Conservation (phyloP, 2,113 vertebrate genomes). For the Oxygymnocypris stewartii region DNA sequence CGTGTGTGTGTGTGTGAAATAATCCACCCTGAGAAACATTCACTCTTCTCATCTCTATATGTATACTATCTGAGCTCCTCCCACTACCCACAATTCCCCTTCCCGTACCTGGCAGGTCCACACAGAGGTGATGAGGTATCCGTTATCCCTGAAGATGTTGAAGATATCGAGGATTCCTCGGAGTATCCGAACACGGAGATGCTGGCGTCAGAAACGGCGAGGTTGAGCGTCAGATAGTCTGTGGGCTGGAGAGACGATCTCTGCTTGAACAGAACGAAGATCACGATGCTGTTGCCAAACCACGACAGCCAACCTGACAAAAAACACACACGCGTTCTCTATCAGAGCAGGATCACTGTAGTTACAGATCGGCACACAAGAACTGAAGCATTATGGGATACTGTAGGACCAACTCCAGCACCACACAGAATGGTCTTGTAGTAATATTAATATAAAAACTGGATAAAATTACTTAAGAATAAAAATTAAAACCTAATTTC, state of each 20-base stretch:
- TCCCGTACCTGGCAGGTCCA: constrained; percentile 83
- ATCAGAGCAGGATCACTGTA: background rate
- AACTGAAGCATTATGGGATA: background rate
- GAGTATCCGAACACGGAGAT: constrained; percentile 85
- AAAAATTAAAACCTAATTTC: no score
- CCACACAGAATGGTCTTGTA: no score
- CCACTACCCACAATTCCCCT: background rate
- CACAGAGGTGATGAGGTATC: constrained; percentile 82
- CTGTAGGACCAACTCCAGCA: background rate
- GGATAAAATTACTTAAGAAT: no score
- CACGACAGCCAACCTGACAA: constrained; percentile 83
- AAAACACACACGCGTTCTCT: constrained; percentile 4
- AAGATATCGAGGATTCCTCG: constrained; percentile 85
- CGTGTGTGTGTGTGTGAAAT: no score
- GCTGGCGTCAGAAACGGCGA: constrained; percentile 82
- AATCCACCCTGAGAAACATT: no score
- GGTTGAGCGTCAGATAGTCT: constrained; percentile 84
- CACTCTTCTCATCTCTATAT: no score
- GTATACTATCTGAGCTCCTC: no score
- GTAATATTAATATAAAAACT: no score
- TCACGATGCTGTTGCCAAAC: constrained; percentile 87
- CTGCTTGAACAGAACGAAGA: constrained; percentile 84
- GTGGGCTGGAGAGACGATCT: constrained; percentile 79
- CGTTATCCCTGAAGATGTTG: constrained; percentile 82
- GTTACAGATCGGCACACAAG: background rate